These are phyloP conservation scores for Apodemia duryi DNA, from an alignment of 2,888 invertebrate species.

Conservation along the genomic window DNA sequence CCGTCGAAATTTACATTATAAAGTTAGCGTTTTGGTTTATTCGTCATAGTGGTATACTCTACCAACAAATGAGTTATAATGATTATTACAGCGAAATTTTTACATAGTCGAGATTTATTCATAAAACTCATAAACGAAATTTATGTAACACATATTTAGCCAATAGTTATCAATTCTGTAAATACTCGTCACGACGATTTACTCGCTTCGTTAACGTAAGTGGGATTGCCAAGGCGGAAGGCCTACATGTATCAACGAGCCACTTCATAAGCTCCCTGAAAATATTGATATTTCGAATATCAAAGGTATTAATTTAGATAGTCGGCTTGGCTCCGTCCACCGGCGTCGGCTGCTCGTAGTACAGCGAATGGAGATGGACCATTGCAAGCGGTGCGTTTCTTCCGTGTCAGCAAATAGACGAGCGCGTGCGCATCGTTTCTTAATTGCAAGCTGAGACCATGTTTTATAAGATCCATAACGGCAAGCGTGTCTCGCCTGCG, in stretches of 20 bases:
- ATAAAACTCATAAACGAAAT: not conserved
- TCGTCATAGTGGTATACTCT: too few relatives aligned
- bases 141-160: not conserved
- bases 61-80: too few relatives aligned
- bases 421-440: constrained; percentile 61
- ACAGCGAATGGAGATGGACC: constrained; percentile 55
- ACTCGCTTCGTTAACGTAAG: constrained; percentile 55
- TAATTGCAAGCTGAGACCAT: constrained; percentile 73
- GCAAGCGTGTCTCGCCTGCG: constrained; percentile 70
- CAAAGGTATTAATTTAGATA: constrained; percentile 75
- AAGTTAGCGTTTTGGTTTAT: too few relatives aligned
- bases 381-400: constrained; percentile 71
- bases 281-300: constrained; percentile 76
- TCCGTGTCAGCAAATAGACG: constrained; percentile 76
- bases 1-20: too few relatives aligned
- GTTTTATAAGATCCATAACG: constrained; percentile 78
- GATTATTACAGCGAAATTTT: not conserved
- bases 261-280: constrained; percentile 68
- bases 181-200: constrained; percentile 6
- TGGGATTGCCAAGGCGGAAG: constrained; percentile 68
- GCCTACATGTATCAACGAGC: constrained; percentile 52
- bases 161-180: constrained; percentile 3
- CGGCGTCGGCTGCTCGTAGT: constrained; percentile 30
- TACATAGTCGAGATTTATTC: not conserved
- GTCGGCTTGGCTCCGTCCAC: constrained; percentile 54